A percentile compares a stretch with the other conserved stretches of the same genome.
phyloP scores from a whole-genome alignment of 2,113 vertebrate species.

The Callithrix jacchus region DNA sequence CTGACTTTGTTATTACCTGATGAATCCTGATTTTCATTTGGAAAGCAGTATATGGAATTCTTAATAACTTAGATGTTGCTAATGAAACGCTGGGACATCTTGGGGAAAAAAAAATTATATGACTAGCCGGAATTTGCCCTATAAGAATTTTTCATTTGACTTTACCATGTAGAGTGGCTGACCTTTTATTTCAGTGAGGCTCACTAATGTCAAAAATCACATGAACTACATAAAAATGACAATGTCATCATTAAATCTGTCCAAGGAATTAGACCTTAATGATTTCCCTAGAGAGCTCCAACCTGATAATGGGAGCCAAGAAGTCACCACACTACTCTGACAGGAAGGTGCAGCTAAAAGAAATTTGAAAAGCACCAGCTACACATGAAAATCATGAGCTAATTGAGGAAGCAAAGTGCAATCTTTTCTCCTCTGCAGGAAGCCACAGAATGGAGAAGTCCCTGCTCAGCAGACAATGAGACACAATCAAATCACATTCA shows the following conservation, averaged over 20 bases:
- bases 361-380: constrained; percentile 5
- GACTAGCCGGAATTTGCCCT: not conserved
- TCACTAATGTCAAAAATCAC: not conserved
- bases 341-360: constrained; percentile 9
- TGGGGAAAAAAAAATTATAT: not conserved
- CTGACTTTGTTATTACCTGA: not conserved
- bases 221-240: not conserved
- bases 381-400: constrained; percentile 36
- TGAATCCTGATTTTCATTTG: not conserved
- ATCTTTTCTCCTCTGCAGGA: constrained; percentile 61
- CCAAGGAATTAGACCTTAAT: not conserved
- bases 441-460: constrained; percentile 45
- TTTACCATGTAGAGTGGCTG: not conserved
- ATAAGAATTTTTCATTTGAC: not conserved
- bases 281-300: constrained; percentile 24
- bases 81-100: not conserved
- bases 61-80: not conserved
- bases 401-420: constrained; percentile 45
- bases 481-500: constrained; percentile 56
- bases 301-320: not conserved
- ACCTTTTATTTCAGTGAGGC: not conserved
- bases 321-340: constrained; percentile 15
- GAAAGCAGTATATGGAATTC: not conserved
- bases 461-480: constrained; percentile 54
- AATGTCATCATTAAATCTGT: not conserved